These are phyloP conservation scores for Trachelus iudaicus DNA, from an alignment of 2,888 invertebrate species.

Conservation along the genomic window DNA sequence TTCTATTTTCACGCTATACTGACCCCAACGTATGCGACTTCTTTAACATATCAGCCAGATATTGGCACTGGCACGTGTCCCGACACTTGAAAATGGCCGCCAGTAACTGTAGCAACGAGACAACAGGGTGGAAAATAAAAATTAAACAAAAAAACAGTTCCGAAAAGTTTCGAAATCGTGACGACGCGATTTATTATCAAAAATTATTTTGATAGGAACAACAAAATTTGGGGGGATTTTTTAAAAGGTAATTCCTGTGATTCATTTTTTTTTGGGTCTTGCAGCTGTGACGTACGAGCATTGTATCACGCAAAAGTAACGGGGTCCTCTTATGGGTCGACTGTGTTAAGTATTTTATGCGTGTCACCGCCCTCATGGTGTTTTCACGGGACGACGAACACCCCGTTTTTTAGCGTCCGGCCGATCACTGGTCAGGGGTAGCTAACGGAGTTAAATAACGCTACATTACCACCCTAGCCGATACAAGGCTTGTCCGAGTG, in stretches of 20 bases:
- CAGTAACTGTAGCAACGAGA: neutral
- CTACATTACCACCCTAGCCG: slow-evolving; percentile 60
- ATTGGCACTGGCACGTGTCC: slow-evolving; percentile 55
- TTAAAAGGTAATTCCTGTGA: neutral
- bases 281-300: neutral
- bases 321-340: neutral
- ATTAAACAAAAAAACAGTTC: neutral
- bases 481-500: slow-evolving; percentile 61
- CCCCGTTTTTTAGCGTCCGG: slow-evolving; percentile 44
- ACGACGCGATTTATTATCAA: neutral
- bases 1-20: slow-evolving; percentile 65
- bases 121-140: slow-evolving; percentile 14
- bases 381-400: slow-evolving; percentile 64
- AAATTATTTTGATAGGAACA: neutral
- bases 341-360: slow-evolving; percentile 48
- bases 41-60: slow-evolving; percentile 55
- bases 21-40: slow-evolving; percentile 61
- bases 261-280: neutral
- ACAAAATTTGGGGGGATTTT: neutral
- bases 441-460: slow-evolving; percentile 65
- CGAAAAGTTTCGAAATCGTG: neutral
- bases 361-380: slow-evolving; percentile 61
- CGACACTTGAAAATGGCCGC: slow-evolving; percentile 9
- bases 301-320: neutral
- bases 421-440: slow-evolving; percentile 25